phyloP scores from a whole-genome alignment of 1,140 invertebrate species.

The Drosophila navojoa region DNA sequence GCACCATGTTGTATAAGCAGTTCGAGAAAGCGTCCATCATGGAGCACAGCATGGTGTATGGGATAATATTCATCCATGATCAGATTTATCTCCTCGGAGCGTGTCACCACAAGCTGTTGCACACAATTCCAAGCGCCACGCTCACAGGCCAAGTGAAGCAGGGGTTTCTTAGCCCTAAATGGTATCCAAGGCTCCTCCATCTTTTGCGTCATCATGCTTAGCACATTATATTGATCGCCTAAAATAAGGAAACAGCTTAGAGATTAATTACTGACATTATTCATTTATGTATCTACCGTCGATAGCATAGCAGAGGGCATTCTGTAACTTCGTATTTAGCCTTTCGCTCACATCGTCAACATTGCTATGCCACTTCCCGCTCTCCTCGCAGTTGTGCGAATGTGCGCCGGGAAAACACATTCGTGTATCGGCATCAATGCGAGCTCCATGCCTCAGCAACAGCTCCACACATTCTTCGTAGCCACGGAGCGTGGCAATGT shows the following conservation, averaged over 20 bases:
- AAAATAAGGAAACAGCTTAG: not conserved
- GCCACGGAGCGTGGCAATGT: constrained; percentile 90
- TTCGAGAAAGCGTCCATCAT: constrained; percentile 88
- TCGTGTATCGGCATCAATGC: constrained; percentile 85
- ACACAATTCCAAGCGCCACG: constrained; percentile 89
- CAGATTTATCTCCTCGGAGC: constrained; percentile 89
- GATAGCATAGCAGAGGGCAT: constrained; percentile 89
- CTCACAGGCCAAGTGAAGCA: constrained; percentile 89
- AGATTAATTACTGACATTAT: not conserved
- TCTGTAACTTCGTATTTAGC: constrained; percentile 87
- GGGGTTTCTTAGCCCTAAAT: constrained; percentile 86
- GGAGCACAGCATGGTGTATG: constrained; percentile 89
- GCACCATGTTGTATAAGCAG: constrained; percentile 88
- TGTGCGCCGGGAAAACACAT: constrained; percentile 90
- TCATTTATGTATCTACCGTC: constrained; percentile 83
- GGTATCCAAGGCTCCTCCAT: constrained; percentile 88
- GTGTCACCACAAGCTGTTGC: constrained; percentile 87
- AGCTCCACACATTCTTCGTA: constrained; percentile 86
- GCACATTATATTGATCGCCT: constrained; percentile 87
- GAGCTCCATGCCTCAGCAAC: constrained; percentile 85
- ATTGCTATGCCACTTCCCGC: constrained; percentile 84
- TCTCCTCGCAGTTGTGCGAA: constrained; percentile 89
- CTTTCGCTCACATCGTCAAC: constrained; percentile 80
- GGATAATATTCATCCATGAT: constrained; percentile 91
- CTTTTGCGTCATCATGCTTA: constrained; percentile 88